phyloP scores from a whole-genome alignment of 2,113 vertebrate genomes.

The Guaruba guarouba region DNA sequence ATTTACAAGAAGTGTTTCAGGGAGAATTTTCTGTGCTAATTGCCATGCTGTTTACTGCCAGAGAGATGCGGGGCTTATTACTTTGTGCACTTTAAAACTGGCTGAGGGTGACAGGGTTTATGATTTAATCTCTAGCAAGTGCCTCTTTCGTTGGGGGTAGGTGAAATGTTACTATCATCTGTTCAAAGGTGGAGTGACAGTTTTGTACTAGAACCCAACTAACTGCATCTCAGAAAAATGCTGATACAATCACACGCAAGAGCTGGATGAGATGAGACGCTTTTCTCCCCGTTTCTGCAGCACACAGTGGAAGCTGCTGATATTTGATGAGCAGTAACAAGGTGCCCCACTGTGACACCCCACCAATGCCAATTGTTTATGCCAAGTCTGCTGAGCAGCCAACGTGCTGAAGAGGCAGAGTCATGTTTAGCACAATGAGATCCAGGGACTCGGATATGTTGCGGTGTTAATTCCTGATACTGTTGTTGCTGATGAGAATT shows the following conservation, averaged over 20 bases:
- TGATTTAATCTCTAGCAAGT: slow-evolving; percentile 43
- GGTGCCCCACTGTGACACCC: slow-evolving; percentile 66
- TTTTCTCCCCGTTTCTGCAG: slow-evolving; percentile 46
- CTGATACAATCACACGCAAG: slow-evolving; percentile 38
- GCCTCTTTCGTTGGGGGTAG: slow-evolving; percentile 23
- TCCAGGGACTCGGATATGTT: background rate
- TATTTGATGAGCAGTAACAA: slow-evolving; percentile 76
- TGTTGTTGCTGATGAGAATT: background rate
- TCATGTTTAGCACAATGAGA: slow-evolving; percentile 17
- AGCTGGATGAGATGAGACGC: slow-evolving; percentile 51
- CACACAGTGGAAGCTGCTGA: slow-evolving; percentile 57
- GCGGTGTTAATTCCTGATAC: background rate
- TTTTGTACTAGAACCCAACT: slow-evolving; percentile 37
- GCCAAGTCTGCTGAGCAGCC: slow-evolving; percentile 52
- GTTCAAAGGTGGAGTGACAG: slow-evolving; percentile 63
- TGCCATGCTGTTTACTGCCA: slow-evolving; percentile 26
- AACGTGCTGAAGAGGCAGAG: slow-evolving; percentile 31
- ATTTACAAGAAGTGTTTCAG: slow-evolving; percentile 3
- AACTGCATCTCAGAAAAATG: slow-evolving; percentile 67
- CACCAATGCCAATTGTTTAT: slow-evolving; percentile 63
- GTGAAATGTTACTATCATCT: slow-evolving; percentile 39
- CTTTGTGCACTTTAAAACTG: background rate
- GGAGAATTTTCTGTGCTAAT: background rate
- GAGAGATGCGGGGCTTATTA: slow-evolving; percentile 10
- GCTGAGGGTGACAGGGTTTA: slow-evolving; percentile 7